Evolutionary conservation across 30 jellyfish, hydroid and myxozoan genomes (phyloP).

Genomic region (Aurelia sp.): DNA sequence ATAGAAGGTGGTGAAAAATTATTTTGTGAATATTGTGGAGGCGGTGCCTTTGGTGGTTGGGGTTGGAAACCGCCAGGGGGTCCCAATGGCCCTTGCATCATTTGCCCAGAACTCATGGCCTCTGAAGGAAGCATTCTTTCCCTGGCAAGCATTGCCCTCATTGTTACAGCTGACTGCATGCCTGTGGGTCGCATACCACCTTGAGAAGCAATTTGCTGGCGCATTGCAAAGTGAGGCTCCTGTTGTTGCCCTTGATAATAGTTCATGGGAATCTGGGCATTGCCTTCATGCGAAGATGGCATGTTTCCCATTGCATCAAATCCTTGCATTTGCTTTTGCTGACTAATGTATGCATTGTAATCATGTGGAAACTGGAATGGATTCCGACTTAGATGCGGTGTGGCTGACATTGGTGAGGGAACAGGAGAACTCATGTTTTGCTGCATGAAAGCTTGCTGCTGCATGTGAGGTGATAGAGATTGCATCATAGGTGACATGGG

Average conservation of each 20-base stretch:
- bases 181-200: conserved; percentile 39
- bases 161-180: conserved; percentile 56
- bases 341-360: conserved; percentile 65
- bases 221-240: conserved; percentile 42
- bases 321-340: conserved; percentile 76
- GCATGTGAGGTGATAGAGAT: conserved; percentile 70
- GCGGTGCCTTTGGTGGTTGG: conserved; percentile 69
- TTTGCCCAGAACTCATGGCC: conserved; percentile 59
- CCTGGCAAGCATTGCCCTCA: conserved; percentile 61
- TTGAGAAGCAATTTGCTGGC: conserved; percentile 65
- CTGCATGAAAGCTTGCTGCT: conserved; percentile 72
- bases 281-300: conserved; percentile 70
- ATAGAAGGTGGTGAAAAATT: conserved; percentile 58
- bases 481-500: conserved; percentile 79
- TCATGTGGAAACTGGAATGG: conserved; percentile 89
- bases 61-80: conserved; percentile 74
- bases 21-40: conserved; percentile 59
- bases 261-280: conserved; percentile 47
- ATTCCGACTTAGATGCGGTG: conserved; percentile 68
- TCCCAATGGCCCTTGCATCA: conserved; percentile 69
- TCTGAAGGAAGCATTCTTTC: conserved; percentile 63
- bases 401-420: conserved; percentile 73
- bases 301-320: conserved; percentile 66
- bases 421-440: conserved; percentile 76
- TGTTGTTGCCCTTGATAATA: conserved; percentile 64